Conservation (phyloP, 1,140 invertebrate species). For the Drosophila varians region DNA sequence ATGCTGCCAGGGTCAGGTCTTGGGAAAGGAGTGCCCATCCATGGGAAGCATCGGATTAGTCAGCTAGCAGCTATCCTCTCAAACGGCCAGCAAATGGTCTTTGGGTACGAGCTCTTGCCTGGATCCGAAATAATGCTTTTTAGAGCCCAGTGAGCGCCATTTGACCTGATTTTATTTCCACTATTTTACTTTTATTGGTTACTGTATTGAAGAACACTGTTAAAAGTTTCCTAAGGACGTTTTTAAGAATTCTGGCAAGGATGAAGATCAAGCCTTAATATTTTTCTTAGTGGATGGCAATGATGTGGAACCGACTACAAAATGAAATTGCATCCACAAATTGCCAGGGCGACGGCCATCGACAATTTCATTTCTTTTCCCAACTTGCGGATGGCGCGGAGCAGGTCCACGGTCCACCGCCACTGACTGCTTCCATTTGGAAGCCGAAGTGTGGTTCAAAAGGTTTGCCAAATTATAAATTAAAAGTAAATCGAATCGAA, state of each 20-base stretch:
- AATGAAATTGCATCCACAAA: constrained; percentile 78
- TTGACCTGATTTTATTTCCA: constrained; percentile 82
- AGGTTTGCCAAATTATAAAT: constrained; percentile 79
- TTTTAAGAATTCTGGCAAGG: too few relatives aligned
- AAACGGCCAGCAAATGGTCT: constrained; percentile 46
- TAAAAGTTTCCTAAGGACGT: too few relatives aligned
- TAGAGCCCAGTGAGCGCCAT: constrained; percentile 66
- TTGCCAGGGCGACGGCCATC: constrained; percentile 61
- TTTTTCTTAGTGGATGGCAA: constrained; percentile 36
- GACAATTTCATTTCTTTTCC: constrained; percentile 73
- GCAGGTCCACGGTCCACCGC: neutral
- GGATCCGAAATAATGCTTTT: constrained; percentile 20
- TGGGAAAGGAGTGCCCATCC: constrained; percentile 60
- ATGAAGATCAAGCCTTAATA: too few relatives aligned
- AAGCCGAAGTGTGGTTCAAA: constrained; percentile 60
- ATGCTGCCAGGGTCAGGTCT: constrained; percentile 71
- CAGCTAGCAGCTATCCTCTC: constrained; percentile 29
- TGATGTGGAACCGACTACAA: constrained; percentile 77
- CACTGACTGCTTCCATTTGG: constrained; percentile 54
- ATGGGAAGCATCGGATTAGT: constrained; percentile 30
- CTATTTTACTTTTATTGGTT: constrained; percentile 80
- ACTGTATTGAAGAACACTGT: constrained; percentile 46
- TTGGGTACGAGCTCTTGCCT: constrained; percentile 27
- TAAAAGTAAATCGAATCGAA: constrained; percentile 81
- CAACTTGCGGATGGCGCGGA: neutral